Conservation (phyloP, 1,140 invertebrate species). For the Chymomyza costata region DNA sequence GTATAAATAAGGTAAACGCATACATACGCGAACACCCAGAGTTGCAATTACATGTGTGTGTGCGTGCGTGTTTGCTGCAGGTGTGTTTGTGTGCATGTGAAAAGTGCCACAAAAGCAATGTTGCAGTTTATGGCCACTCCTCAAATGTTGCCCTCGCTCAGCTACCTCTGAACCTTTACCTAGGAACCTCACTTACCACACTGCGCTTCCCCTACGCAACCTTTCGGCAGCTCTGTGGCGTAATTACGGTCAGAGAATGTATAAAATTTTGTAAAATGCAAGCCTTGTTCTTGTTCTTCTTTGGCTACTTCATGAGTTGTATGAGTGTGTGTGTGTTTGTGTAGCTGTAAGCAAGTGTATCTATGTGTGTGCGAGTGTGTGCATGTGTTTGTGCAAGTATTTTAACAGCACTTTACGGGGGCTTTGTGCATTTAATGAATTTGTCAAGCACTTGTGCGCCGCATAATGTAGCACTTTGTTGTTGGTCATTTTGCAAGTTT, state of each 20-base stretch:
- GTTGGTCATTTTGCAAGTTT: constrained; percentile 3
- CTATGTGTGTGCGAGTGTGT: neutral
- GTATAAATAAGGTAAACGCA: constrained; percentile 15
- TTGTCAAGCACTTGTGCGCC: constrained; percentile 58
- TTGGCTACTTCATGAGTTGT: constrained; percentile 6
- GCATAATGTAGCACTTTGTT: constrained; percentile 44
- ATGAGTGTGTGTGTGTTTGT: neutral
- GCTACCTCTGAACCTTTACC: constrained; percentile 13
- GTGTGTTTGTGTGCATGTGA: neutral
- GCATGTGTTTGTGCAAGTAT: constrained; percentile 12
- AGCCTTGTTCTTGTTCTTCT: too few species aligned
- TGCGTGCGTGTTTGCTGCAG: constrained; percentile 3
- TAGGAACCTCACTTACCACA: constrained; percentile 5
- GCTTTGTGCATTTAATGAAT: constrained; percentile 65
- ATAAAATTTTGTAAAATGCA: constrained; percentile 63
- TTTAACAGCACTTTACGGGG: constrained; percentile 38
- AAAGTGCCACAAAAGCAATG: constrained; percentile 28
- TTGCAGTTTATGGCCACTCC: constrained; percentile 50
- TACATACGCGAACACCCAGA: neutral
- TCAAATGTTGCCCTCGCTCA: constrained; percentile 28
- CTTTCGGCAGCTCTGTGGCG: constrained; percentile 40
- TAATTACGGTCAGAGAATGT: constrained; percentile 62
- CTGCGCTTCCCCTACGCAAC: neutral
- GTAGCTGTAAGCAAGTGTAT: neutral
- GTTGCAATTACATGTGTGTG: neutral